Evolutionary conservation across 2,113 vertebrate genomes (phyloP).

Genomic region (Cromileptes altivelis): DNA sequence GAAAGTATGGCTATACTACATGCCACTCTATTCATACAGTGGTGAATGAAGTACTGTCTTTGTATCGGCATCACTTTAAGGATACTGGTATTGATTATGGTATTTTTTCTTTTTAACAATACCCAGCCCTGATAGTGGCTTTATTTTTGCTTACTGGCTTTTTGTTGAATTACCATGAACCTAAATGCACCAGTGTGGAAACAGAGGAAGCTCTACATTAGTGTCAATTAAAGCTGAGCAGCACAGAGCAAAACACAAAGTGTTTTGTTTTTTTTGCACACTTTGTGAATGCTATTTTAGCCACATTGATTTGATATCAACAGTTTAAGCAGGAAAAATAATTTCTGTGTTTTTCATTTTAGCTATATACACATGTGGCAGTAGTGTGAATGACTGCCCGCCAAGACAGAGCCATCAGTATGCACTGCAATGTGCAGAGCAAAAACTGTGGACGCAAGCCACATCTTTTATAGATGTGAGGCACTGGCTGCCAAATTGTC

Average conservation of each 20-base stretch:
- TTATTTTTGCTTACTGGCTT: neutral
- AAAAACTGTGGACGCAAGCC: conserved; percentile 47
- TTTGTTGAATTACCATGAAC: neutral
- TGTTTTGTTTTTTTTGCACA: neutral
- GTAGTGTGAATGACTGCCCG: conserved; percentile 16
- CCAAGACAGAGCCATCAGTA: conserved; percentile 51
- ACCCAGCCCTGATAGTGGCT: no score
- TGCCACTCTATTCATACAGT: no score
- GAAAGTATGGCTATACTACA: no score
- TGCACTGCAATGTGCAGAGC: conserved; percentile 15
- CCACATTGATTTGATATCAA: neutral
- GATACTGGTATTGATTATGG: no score
- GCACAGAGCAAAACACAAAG: neutral
- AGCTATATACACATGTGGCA: conserved; percentile 13
- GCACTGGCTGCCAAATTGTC: conserved; percentile 53
- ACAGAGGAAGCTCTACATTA: no score
- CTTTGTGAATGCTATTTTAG: neutral
- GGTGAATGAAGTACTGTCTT: no score
- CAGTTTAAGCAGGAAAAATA: neutral
- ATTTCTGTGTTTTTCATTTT: conserved; percentile 5
- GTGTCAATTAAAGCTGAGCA: neutral
- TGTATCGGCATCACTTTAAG: no score
- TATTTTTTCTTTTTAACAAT: no score
- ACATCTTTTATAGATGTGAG: conserved; percentile 65
- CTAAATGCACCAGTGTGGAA: neutral